Conservation (phyloP, 2,888 invertebrate genomes). For the Zelleria hepariella region DNA sequence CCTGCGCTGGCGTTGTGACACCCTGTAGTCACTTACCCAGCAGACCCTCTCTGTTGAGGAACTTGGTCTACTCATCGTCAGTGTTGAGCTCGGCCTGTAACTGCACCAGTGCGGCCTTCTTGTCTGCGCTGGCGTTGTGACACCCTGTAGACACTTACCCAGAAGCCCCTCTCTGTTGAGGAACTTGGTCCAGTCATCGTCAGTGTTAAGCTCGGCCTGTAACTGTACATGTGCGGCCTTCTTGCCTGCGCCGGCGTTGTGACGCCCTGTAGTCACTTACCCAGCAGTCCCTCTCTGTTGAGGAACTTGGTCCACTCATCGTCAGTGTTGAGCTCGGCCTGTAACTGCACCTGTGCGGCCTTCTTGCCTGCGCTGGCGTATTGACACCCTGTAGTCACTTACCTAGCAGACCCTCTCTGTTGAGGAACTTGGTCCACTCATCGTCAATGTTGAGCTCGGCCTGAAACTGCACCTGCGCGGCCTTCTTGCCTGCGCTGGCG, state of each 20-base stretch:
- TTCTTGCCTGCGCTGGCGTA: constrained; percentile 81
- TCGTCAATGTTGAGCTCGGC: constrained; percentile 75
- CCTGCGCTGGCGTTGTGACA: no score
- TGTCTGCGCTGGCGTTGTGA: no score
- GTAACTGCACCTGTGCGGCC: constrained; percentile 81
- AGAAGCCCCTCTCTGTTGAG: constrained; percentile 81
- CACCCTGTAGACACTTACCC: no score
- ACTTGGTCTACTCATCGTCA: no score
- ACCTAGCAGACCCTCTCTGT: constrained; percentile 84
- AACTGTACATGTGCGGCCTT: constrained; percentile 83
- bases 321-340: constrained; percentile 84
- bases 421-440: constrained; percentile 85
- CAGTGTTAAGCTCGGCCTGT: constrained; percentile 83
- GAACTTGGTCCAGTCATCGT: constrained; percentile 89
- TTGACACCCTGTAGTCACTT: no score
- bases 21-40: no score
- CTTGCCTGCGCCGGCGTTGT: constrained; percentile 74
- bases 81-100: background rate
- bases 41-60: no score
- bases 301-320: constrained; percentile 89
- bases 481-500: background rate
- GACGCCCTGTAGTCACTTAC: no score
- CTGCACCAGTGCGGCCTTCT: background rate
- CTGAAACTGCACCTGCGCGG: background rate
- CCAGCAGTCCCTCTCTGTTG: constrained; percentile 80